A percentile compares a stretch with the other conserved stretches of the same genome.
These are phyloP conservation scores for Galerucella pusilla DNA, from an alignment of 2,888 invertebrate genomes.

Conservation along the genomic window DNA sequence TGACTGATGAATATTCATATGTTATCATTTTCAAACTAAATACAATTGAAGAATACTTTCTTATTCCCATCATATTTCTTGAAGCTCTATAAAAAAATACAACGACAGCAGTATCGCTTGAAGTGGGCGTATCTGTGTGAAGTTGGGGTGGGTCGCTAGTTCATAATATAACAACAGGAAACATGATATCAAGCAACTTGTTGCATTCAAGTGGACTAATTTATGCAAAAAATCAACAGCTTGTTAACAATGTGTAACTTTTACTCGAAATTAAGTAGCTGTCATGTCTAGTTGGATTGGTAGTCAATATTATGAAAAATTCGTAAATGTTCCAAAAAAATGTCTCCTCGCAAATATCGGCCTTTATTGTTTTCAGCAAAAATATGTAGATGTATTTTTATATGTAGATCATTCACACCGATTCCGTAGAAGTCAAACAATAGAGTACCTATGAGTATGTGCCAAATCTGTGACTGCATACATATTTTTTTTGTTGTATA, in stretches of 20 bases:
- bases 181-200: no score
- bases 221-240: neutral
- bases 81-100: no score
- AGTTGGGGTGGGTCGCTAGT: no score
- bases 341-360: neutral
- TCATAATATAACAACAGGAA: no score
- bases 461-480: slow-evolving; percentile 22
- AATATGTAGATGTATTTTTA: neutral
- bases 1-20: no score
- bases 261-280: neutral
- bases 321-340: neutral
- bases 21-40: no score
- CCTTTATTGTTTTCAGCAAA: slow-evolving; percentile 3
- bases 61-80: no score
- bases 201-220: neutral
- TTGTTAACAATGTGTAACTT: neutral
- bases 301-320: neutral
- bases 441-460: slow-evolving; percentile 1
- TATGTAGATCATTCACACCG: slow-evolving; percentile 1
- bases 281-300: neutral
- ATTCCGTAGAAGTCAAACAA: slow-evolving; percentile 1
- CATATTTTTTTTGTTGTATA: slow-evolving; percentile 10
- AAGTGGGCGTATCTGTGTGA: no score
- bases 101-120: no score
- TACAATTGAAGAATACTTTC: no score